phyloP scores from a whole-genome alignment of 2,888 invertebrate genomes.

The Rotaria macrura region DNA sequence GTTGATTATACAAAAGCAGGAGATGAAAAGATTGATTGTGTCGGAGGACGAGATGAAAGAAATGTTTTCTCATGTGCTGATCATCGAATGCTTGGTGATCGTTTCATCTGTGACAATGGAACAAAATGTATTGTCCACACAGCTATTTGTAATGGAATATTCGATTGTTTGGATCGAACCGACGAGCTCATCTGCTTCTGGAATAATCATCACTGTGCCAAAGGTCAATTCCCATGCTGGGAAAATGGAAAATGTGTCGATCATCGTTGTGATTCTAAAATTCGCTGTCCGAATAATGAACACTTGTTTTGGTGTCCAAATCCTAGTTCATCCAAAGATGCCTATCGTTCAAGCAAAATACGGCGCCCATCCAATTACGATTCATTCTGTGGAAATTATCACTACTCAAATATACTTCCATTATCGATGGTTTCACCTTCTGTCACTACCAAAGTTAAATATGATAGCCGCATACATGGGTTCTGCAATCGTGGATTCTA shows the following conservation, averaged over 20 bases:
- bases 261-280: not conserved
- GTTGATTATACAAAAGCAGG: not conserved
- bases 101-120: not conserved
- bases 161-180: not conserved
- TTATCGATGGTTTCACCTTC: not conserved
- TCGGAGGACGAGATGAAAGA: not conserved
- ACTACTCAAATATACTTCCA: not conserved
- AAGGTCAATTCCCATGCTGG: not conserved
- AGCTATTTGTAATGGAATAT: not conserved
- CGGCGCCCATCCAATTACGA: not conserved
- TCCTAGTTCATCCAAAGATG: not conserved
- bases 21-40: not conserved
- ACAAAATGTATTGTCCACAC: not conserved
- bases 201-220: not conserved
- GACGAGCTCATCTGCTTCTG: not conserved
- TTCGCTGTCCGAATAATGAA: not conserved
- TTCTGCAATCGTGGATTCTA: not conserved
- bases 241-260: accelerated
- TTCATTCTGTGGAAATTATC: not conserved
- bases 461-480: not conserved
- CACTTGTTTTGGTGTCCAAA: not conserved
- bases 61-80: not conserved
- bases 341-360: not conserved
- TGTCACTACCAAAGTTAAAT: too few species aligned
- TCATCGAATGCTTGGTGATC: not conserved